phyloP scores from a whole-genome alignment of 1,140 invertebrate species.

The Philopotamus ludificatus region DNA sequence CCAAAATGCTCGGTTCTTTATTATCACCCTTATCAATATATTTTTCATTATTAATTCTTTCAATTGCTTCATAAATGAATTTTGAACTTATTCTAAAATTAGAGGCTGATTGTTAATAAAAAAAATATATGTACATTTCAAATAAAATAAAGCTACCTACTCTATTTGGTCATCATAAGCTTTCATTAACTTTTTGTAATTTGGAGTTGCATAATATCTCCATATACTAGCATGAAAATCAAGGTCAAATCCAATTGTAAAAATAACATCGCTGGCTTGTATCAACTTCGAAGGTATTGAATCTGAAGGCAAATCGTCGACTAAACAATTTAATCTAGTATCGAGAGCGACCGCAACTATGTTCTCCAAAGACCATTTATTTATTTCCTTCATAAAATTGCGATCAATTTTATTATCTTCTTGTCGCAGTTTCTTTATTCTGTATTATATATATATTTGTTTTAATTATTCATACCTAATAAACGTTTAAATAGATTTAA shows the following conservation, averaged over 20 bases:
- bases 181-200: conserved; percentile 57
- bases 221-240: conserved; percentile 65
- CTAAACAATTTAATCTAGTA: conserved; percentile 62
- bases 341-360: conserved; percentile 69
- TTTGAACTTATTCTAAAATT: conserved; percentile 42
- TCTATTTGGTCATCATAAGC: conserved; percentile 49
- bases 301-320: conserved; percentile 53
- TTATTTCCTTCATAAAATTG: conserved; percentile 63
- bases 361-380: conserved; percentile 69
- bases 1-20: conserved; percentile 54
- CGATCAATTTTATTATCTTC: conserved; percentile 56
- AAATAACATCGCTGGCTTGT: conserved; percentile 60
- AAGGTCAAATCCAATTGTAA: conserved; percentile 58
- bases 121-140: conserved; percentile 8
- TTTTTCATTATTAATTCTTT: conserved; percentile 41
- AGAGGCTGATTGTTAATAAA: neutral
- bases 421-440: conserved; percentile 57
- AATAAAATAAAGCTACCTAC: conserved; percentile 45
- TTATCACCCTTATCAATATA: conserved; percentile 40
- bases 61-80: conserved; percentile 48
- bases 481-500: no score
- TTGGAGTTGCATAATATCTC: conserved; percentile 59
- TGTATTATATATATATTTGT: conserved; percentile 38
- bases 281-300: conserved; percentile 62
- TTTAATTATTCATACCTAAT: no score